phyloP scores from a whole-genome alignment of 2,888 invertebrate genomes.

The Lasioglossum morio region DNA sequence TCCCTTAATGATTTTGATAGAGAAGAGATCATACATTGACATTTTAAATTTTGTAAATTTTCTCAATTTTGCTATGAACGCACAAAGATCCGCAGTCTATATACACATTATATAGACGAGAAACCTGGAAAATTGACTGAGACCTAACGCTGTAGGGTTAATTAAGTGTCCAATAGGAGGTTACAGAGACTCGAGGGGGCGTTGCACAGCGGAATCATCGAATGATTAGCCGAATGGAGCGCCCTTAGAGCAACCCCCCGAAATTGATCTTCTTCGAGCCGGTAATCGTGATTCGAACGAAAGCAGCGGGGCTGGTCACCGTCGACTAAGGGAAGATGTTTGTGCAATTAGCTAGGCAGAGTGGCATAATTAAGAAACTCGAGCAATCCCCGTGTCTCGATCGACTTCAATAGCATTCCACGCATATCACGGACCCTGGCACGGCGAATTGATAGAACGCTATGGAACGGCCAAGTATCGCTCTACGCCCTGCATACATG shows the following conservation, averaged over 20 bases:
- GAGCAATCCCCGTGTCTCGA: constrained; percentile 64
- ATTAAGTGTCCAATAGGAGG: not conserved
- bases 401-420: constrained; percentile 80
- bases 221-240: not conserved
- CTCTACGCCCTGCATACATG: constrained; percentile 39
- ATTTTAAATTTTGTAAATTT: no score
- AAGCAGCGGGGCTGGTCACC: not conserved
- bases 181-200: not conserved
- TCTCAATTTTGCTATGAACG: no score
- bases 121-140: no score
- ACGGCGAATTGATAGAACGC: constrained; percentile 51
- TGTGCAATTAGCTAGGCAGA: constrained; percentile 73
- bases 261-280: not conserved
- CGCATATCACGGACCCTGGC: constrained; percentile 59
- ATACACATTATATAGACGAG: no score
- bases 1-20: no score
- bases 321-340: constrained; percentile 60
- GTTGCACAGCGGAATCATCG: not conserved
- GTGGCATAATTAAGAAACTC: constrained; percentile 79
- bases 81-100: no score
- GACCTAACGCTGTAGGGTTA: not conserved
- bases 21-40: no score
- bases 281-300: not conserved
- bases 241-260: not conserved
- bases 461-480: constrained; percentile 63